Evolutionary conservation across 2,888 invertebrate genomes (phyloP).

Genomic region (Volucella bombylans): DNA sequence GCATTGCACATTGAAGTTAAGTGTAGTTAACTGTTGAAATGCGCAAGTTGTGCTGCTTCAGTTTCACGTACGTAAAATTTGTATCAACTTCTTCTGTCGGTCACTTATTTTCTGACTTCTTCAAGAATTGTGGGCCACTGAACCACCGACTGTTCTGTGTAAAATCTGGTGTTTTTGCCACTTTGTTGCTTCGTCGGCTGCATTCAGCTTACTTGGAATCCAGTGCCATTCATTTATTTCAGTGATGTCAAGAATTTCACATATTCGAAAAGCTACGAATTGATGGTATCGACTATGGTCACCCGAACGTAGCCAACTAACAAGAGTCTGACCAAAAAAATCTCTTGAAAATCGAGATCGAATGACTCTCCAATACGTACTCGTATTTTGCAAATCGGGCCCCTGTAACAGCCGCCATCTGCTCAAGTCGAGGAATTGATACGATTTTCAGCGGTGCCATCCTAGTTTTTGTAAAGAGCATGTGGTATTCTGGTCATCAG

Average conservation of each 20-base stretch:
- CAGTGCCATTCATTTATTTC: too few species aligned
- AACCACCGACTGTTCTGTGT: neutral
- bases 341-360: conserved; percentile 45
- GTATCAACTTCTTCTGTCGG: too few species aligned
- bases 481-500: neutral
- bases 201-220: too few species aligned
- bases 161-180: neutral
- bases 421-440: conserved; percentile 59
- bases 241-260: too few species aligned
- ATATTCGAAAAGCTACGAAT: too few species aligned
- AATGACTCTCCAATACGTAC: conserved; percentile 49
- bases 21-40: too few species aligned
- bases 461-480: conserved; percentile 51
- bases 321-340: conserved; percentile 73
- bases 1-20: conserved; percentile 12
- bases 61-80: too few species aligned
- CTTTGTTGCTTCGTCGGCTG: too few species aligned
- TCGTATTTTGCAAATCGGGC: conserved; percentile 55
- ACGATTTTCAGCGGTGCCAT: conserved; percentile 62
- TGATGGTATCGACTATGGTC: conserved; percentile 7
- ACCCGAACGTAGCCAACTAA: conserved; percentile 75
- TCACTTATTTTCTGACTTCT: too few species aligned
- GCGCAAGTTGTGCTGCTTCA: too few species aligned
- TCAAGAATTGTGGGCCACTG: too few species aligned
- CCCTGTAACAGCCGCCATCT: conserved; percentile 63